phyloP scores from a whole-genome alignment of 2,113 vertebrate species.

The Elanus axillaris region DNA sequence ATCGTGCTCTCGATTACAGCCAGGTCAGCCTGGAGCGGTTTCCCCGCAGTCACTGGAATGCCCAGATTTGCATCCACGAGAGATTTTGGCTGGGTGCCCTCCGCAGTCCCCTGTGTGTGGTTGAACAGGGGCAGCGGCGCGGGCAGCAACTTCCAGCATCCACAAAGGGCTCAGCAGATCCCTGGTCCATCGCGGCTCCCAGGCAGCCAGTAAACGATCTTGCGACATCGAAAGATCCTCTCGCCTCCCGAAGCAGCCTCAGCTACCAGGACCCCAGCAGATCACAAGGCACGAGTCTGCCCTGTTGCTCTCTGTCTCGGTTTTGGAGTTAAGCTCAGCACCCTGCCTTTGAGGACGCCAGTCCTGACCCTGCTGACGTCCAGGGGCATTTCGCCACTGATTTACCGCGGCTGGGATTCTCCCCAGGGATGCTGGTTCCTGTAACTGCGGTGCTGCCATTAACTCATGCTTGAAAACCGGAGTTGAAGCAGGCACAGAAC shows the following conservation, averaged over 20 bases:
- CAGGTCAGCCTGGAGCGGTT: neutral
- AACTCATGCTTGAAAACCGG: neutral
- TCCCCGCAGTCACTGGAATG: neutral
- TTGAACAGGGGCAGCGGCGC: accelerated
- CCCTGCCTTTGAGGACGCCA: neutral
- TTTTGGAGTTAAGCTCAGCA: neutral
- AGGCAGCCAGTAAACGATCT: accelerated
- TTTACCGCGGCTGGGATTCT: neutral
- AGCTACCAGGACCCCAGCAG: neutral
- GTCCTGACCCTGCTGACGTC: neutral
- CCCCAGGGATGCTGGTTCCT: neutral
- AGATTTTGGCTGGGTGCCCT: neutral
- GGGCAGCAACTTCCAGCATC: neutral
- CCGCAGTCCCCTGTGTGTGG: accelerated
- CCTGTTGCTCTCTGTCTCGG: neutral
- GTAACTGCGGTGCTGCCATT: accelerated
- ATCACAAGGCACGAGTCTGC: neutral
- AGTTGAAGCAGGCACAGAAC: accelerated
- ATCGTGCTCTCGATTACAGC: neutral
- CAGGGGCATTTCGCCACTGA: neutral
- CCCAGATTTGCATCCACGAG: neutral
- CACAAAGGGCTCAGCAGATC: neutral
- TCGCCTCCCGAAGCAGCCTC: neutral
- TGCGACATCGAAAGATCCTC: neutral
- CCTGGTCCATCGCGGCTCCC: accelerated